phyloP scores from a whole-genome alignment of 2,797 vertebrate genomes.

The Mus minutoides region DNA sequence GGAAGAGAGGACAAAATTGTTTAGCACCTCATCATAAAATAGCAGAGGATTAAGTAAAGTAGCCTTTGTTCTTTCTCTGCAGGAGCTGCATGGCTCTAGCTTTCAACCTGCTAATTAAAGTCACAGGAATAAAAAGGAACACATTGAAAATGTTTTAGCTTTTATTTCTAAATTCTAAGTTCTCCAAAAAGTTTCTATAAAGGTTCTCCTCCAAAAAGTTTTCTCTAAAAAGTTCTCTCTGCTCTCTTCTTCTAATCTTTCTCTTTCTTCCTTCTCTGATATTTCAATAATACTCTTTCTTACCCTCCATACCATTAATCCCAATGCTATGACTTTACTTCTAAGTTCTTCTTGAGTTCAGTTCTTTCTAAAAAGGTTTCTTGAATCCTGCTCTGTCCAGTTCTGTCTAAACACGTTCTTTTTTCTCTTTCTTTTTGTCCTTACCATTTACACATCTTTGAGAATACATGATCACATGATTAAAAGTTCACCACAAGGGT shows the following conservation, averaged over 20 bases:
- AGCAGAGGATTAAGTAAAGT: neutral
- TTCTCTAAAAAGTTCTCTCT: neutral
- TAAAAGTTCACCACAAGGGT: neutral
- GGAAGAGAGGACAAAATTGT: neutral
- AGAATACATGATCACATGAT: neutral
- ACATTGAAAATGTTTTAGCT: neutral
- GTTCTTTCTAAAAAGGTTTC: too few species aligned
- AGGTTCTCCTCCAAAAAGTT: neutral
- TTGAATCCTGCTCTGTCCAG: neutral
- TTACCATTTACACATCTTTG: neutral
- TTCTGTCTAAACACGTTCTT: neutral
- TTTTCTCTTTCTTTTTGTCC: neutral
- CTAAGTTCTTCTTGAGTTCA: neutral
- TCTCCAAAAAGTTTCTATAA: neutral
- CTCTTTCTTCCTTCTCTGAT: neutral
- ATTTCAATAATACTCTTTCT: neutral
- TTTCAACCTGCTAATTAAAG: neutral
- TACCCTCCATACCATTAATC: neutral
- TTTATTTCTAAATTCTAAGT: neutral
- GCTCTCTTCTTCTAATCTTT: neutral
- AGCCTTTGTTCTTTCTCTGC: neutral
- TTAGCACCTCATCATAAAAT: neutral
- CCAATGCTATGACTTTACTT: neutral
- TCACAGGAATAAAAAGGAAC: neutral
- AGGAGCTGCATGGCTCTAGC: neutral